Conservation (phyloP, 2,113 vertebrate genomes). For the Manacus vitellinus region DNA sequence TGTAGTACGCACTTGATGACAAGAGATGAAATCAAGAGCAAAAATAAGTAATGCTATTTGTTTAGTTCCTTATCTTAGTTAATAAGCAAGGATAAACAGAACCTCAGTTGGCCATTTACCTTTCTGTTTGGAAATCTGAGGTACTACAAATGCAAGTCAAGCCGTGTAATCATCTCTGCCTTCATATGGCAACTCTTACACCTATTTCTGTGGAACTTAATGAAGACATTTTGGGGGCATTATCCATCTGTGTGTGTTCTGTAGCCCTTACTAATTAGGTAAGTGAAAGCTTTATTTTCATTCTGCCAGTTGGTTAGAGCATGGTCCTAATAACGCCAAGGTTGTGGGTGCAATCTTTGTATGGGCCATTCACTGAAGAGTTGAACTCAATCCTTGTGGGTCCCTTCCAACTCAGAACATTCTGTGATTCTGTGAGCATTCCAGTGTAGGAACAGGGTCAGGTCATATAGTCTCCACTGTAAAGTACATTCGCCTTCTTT, state of each 20-base stretch:
- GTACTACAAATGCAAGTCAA: background rate
- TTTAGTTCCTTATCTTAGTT: background rate
- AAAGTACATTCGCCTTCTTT: background rate
- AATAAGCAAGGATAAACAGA: background rate
- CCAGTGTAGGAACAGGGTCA: background rate
- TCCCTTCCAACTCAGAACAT: background rate
- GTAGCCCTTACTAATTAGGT: background rate
- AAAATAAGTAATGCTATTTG: background rate
- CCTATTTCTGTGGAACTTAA: background rate
- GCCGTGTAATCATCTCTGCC: background rate
- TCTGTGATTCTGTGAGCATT: background rate
- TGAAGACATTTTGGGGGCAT: background rate
- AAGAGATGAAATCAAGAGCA: background rate
- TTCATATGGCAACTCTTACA: background rate
- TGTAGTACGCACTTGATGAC: accelerated
- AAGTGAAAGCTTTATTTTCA: background rate
- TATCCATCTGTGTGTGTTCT: background rate
- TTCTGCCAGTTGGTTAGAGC: background rate
- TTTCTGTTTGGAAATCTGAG: background rate
- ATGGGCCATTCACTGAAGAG: background rate
- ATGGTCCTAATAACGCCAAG: background rate
- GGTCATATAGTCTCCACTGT: background rate
- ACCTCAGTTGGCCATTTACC: background rate
- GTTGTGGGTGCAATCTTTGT: background rate
- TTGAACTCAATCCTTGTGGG: background rate